phyloP scores from a whole-genome alignment of 2,888 invertebrate species.

The Galerucella nymphaeae region DNA sequence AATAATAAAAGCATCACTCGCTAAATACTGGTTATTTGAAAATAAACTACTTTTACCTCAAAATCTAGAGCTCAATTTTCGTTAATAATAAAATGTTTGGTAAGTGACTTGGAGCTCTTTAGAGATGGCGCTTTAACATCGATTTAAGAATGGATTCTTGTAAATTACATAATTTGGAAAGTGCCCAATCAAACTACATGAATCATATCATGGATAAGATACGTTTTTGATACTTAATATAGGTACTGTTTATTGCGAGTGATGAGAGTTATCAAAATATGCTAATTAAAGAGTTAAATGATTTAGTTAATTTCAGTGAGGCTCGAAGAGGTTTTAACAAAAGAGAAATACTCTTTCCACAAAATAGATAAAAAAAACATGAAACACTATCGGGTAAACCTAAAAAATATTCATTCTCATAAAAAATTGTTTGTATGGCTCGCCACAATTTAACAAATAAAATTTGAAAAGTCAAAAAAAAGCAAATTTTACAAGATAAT shows the following conservation, averaged over 20 bases:
- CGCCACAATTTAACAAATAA: slow-evolving; percentile 57
- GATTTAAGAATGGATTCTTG: no score
- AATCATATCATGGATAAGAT: no score
- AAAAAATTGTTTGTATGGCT: slow-evolving; percentile 43
- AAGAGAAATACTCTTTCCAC: slow-evolving; percentile 3
- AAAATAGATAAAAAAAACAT: background rate
- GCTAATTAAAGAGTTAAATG: background rate
- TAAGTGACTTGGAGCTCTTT: no score
- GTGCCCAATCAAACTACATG: no score
- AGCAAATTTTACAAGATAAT: slow-evolving; percentile 54
- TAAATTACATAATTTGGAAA: no score
- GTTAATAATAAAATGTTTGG: no score
- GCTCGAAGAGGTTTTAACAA: background rate
- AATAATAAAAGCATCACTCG: background rate
- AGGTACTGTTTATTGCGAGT: no score
- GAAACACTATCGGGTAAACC: background rate
- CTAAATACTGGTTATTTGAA: no score
- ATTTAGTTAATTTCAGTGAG: background rate
- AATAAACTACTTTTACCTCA: no score
- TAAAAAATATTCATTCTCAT: slow-evolving; percentile 16
- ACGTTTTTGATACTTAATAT: no score
- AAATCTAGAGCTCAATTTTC: no score
- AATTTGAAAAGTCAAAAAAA: slow-evolving; percentile 60
- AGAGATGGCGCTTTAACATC: no score
- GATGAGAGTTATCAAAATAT: background rate